These are phyloP conservation scores for Halictus quadricinctus DNA, from an alignment of 2,888 invertebrate genomes.

Conservation along the genomic window DNA sequence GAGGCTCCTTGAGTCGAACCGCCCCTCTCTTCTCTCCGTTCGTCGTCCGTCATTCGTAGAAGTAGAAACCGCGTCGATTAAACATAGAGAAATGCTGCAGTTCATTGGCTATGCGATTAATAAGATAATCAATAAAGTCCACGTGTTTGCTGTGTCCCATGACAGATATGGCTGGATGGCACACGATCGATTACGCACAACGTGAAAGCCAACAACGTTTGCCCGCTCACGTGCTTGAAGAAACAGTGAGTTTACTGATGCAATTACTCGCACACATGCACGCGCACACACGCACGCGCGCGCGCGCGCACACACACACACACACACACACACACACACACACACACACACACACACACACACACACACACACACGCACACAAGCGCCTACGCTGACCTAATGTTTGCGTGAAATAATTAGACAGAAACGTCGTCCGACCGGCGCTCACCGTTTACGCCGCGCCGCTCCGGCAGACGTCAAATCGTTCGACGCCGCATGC, in stretches of 20 bases:
- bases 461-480: background rate
- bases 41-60: constrained; percentile 4
- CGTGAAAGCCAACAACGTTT: constrained; percentile 99
- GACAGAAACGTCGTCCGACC: background rate
- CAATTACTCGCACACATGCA: constrained; percentile 47
- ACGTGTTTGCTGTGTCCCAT: constrained; percentile 60
- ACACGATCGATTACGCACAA: constrained; percentile 98
- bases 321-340: constrained; percentile 23
- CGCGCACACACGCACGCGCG: constrained; percentile 4
- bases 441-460: background rate
- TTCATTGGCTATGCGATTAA: constrained; percentile 28
- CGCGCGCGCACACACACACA: constrained; percentile 23
- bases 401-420: constrained; percentile 60
- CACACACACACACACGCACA: constrained; percentile 23
- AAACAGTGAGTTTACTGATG: constrained; percentile 95
- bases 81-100: constrained; percentile 23
- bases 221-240: constrained; percentile 98
- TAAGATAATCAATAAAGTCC: constrained; percentile 39
- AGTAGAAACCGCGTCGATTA: background rate
- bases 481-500: background rate
- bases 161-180: constrained; percentile 97
- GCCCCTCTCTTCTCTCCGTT: background rate
- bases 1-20: background rate
- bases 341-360: constrained; percentile 26
- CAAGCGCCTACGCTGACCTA: constrained; percentile 24